phyloP scores from a whole-genome alignment of 2,113 vertebrate species.

The Tenebrosternarchus preto region DNA sequence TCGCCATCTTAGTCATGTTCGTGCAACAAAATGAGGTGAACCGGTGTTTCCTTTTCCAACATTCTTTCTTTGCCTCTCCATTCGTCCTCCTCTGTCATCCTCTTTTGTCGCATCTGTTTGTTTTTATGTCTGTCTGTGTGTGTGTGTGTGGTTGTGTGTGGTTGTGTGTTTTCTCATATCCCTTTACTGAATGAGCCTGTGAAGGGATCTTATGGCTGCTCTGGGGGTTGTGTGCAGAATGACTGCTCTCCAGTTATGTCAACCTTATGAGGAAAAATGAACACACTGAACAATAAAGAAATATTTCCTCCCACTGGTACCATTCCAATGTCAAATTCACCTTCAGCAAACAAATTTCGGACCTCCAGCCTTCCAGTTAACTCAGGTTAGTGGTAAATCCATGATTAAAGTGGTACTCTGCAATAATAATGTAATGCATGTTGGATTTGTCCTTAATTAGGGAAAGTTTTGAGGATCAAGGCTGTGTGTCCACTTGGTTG shows the following conservation, averaged over 20 bases:
- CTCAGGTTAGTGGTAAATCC: background rate
- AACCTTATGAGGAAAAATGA: background rate
- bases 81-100: background rate
- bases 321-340: background rate
- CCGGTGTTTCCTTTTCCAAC: background rate
- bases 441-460: background rate
- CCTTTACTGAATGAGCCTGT: background rate
- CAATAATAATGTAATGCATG: no score
- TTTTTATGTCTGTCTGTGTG: background rate
- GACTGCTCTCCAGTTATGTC: background rate
- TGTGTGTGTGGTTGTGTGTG: background rate
- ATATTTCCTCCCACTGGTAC: no score
- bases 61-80: slow-evolving; percentile 43
- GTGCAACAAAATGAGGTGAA: background rate
- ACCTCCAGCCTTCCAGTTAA: background rate
- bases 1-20: background rate
- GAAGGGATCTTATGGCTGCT: background rate
- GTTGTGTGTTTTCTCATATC: background rate
- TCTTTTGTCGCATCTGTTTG: background rate
- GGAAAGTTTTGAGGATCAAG: background rate
- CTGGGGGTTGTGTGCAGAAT: background rate
- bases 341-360: background rate
- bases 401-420: no score
- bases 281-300: background rate
- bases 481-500: background rate